Evolutionary conservation across 2,113 vertebrate genomes (phyloP).

Genomic region (Diadophis punctatus): DNA sequence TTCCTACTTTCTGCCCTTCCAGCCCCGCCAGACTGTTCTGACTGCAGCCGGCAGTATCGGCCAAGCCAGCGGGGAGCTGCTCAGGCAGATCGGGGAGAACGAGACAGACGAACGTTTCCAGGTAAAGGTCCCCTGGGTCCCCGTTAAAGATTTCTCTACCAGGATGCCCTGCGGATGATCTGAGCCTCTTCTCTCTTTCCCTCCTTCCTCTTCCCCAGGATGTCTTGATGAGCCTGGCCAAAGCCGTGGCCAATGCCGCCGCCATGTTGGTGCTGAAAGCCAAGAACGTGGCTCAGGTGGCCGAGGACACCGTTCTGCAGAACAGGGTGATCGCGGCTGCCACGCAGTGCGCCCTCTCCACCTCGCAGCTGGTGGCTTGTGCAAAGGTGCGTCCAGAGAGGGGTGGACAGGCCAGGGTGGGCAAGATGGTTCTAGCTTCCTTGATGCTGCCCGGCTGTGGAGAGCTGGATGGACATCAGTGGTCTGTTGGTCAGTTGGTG

Average conservation of each 20-base stretch:
- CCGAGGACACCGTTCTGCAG: slow-evolving; percentile 89
- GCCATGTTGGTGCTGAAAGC: slow-evolving; percentile 98
- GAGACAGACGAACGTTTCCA: slow-evolving; percentile 98
- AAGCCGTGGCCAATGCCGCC: slow-evolving; percentile 96
- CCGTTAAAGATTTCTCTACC: not conserved
- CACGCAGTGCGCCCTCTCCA: slow-evolving; percentile 95
- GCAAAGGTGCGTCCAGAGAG: slow-evolving; percentile 80
- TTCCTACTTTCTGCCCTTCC: not conserved
- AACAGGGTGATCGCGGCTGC: slow-evolving; percentile 97
- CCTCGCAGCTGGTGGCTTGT: slow-evolving; percentile 96
- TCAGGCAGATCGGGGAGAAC: slow-evolving; percentile 96
- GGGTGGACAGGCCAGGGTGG: not conserved
- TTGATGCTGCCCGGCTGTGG: not conserved
- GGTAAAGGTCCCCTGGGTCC: slow-evolving; percentile 61
- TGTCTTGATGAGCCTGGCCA: slow-evolving; percentile 96
- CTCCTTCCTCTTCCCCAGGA: slow-evolving; percentile 71
- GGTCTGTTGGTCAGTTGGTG: not conserved
- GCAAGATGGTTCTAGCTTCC: not conserved
- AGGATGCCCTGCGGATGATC: not conserved
- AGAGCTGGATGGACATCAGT: not conserved
- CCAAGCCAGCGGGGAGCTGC: slow-evolving; percentile 93
- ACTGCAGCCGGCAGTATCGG: slow-evolving; percentile 97
- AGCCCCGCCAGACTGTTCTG: slow-evolving; percentile 97
- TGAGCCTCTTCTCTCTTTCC: not conserved
- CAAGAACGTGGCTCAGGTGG: slow-evolving; percentile 96